Percentiles rank a stretch among this genome's conserved stretches.
Evolutionary conservation across 2,113 vertebrate species (phyloP).

Genomic region (Melanotaenia duboulayi): DNA sequence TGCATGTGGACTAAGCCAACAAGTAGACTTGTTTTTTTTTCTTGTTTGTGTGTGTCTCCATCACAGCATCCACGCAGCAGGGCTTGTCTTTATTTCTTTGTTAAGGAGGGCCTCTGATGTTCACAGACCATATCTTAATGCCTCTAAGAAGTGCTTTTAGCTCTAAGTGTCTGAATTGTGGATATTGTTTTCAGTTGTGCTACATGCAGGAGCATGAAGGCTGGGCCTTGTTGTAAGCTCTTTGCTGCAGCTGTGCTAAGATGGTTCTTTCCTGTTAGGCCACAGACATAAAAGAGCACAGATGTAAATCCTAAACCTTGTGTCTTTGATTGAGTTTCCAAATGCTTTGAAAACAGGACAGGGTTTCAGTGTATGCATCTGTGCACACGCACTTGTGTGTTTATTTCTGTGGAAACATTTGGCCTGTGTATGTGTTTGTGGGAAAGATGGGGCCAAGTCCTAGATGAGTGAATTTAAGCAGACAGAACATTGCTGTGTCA

Average conservation of each 20-base stretch:
- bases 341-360: constrained; percentile 81
- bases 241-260: constrained; percentile 77
- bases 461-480: constrained; percentile 32
- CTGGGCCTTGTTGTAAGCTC: constrained; percentile 70
- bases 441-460: constrained; percentile 42
- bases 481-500: constrained; percentile 30
- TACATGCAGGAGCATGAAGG: constrained; percentile 72
- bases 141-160: constrained; percentile 70
- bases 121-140: constrained; percentile 65
- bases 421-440: constrained; percentile 59
- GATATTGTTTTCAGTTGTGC: constrained; percentile 76
- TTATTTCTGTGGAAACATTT: constrained; percentile 68
- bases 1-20: constrained; percentile 12
- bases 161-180: constrained; percentile 68
- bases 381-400: constrained; percentile 35
- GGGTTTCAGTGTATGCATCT: constrained; percentile 64
- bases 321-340: constrained; percentile 81
- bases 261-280: constrained; percentile 77
- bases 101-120: constrained; percentile 62
- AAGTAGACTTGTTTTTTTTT: neutral
- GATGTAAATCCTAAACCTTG: constrained; percentile 83
- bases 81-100: constrained; percentile 56
- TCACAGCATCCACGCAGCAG: constrained; percentile 37
- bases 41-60: constrained; percentile 5
- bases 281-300: constrained; percentile 81